Evolutionary conservation across 2,888 invertebrate species (phyloP).

Genomic region (Julus scandinavius): DNA sequence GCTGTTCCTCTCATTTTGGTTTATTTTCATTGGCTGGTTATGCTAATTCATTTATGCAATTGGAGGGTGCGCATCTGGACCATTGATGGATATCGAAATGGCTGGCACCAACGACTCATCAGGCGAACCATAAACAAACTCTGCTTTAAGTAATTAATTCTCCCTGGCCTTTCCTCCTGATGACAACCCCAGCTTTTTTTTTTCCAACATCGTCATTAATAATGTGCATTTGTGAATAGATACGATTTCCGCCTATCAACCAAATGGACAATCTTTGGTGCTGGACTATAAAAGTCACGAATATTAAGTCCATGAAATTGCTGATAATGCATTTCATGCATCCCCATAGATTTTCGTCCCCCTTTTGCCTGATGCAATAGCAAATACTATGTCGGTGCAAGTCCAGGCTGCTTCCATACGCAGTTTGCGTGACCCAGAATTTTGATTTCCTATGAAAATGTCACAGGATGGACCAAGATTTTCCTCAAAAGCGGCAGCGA

Average conservation of each 20-base stretch:
- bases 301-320: neutral
- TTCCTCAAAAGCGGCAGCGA: neutral
- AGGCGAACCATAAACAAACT: neutral
- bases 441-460: neutral
- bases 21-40: slow-evolving; percentile 9
- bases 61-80: slow-evolving; percentile 14
- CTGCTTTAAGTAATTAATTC: neutral
- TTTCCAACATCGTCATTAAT: neutral
- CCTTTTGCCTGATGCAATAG: neutral
- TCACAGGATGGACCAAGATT: neutral
- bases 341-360: slow-evolving; percentile 27
- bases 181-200: neutral
- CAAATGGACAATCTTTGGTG: neutral
- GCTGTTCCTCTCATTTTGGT: slow-evolving; percentile 23
- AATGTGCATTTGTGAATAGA: neutral
- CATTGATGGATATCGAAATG: slow-evolving; percentile 39
- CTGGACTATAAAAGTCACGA: neutral
- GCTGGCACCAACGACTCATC: slow-evolving; percentile 30
- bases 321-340: neutral
- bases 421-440: neutral
- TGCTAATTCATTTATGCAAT: slow-evolving; percentile 39
- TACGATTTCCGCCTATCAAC: neutral
- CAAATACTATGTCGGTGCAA: neutral
- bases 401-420: neutral
- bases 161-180: neutral